Evolutionary conservation across 2,797 vertebrate genomes (phyloP).

Genomic region (Moxostoma hubbsi): DNA sequence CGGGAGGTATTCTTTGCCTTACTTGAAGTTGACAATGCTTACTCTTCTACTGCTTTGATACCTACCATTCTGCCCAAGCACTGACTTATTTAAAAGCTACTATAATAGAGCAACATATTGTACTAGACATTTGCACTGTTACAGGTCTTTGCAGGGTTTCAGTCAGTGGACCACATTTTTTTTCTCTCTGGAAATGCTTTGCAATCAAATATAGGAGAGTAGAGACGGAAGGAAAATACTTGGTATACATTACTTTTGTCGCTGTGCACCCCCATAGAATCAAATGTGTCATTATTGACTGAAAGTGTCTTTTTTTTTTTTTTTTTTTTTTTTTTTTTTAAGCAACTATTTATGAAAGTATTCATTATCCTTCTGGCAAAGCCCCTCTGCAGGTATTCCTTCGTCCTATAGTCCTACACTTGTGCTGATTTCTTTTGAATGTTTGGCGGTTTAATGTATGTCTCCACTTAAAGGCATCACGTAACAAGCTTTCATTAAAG

Average conservation of each 20-base stretch:
- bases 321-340: slow-evolving; percentile 64
- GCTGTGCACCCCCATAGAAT: slow-evolving; percentile 71
- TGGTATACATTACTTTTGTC: slow-evolving; percentile 61
- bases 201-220: slow-evolving; percentile 82
- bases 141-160: slow-evolving; percentile 84
- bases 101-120: slow-evolving; percentile 70
- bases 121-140: slow-evolving; percentile 88
- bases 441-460: slow-evolving; percentile 73
- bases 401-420: slow-evolving; percentile 67
- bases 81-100: slow-evolving; percentile 71
- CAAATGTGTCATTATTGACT: slow-evolving; percentile 80
- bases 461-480: slow-evolving; percentile 80
- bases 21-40: slow-evolving; percentile 69
- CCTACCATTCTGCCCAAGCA: slow-evolving; percentile 68
- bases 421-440: slow-evolving; percentile 71
- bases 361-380: slow-evolving; percentile 78
- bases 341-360: slow-evolving; percentile 94
- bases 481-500: slow-evolving; percentile 70
- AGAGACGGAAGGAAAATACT: slow-evolving; percentile 81
- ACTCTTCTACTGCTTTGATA: slow-evolving; percentile 59
- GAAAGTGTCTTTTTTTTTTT: slow-evolving; percentile 60
- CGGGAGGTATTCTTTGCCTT: slow-evolving; percentile 68
- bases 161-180: slow-evolving; percentile 79
- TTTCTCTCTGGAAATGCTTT: slow-evolving; percentile 68
- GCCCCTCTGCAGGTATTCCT: slow-evolving; percentile 79